Base-by-base conservation (phyloP, 1,140 invertebrate species). In the Aphis craccivora region DNA sequence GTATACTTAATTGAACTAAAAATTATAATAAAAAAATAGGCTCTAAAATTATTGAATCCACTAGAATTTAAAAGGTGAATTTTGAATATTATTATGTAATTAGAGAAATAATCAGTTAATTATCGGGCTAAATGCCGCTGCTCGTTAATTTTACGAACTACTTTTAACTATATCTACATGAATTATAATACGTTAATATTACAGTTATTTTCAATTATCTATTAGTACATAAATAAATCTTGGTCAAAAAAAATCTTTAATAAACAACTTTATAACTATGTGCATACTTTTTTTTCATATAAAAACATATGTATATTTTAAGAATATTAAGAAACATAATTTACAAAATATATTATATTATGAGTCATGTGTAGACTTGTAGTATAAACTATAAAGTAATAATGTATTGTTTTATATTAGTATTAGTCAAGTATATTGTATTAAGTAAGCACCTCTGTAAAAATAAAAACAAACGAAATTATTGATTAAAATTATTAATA, bases 401-500 rank as follows among this genome's bases (percentile, higher is more conserved):
- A 67, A 67, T n/a, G 0, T 67, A 67, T 67, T n/a, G 11, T n/a
- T 14, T 67, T n/a, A 5, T 67, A 23, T 60, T n/a, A 67, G 30
- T n/a, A 67, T n/a, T 67, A n/a, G 60, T 67, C 30, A n/a, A 67
- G 60, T 67, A n/a, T 67, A 67, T 25, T 3, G 8, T 30, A 25
- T 60, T 86, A 37, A 40, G 83, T 45, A 45, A 45, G 25, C 43
- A 84, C 23, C 23, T 9, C 3, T 30, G 30, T 30, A 86, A 30
- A 30, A 45, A 45, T 86, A 23, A 45, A 86, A 86, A 45, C 45
- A 43, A 84, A 86, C 40, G 43, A 86, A 86, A 86, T 45, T 86
- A 86, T 87, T 67, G 30, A 67, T 14, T 67, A 45, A 45, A 86
- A 86, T n/a, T 87, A 48, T 30, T 18, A 87, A n/a, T 87, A 84